Percentiles rank a stretch among this genome's conserved stretches.
Evolutionary conservation across 2,888 invertebrate genomes (phyloP).

Genomic region (Orthonevra nobilis): DNA sequence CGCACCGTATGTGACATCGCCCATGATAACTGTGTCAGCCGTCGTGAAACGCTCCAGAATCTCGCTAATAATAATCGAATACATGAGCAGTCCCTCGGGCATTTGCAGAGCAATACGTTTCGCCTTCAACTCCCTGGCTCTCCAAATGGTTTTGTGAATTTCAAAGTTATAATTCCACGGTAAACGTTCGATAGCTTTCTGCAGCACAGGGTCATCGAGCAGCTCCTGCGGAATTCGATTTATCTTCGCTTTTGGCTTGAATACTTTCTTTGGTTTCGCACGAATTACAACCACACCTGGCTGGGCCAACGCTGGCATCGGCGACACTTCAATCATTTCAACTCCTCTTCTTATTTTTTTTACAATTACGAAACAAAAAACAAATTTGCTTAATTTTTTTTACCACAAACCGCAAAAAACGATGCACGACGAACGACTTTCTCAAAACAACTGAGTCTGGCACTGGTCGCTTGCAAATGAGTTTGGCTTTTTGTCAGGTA

Average conservation of each 20-base stretch:
- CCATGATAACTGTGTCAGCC: constrained; percentile 97
- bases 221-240: constrained; percentile 92
- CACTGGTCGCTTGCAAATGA: constrained; percentile 33
- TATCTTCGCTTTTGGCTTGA: constrained; percentile 86
- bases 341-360: too few relatives aligned
- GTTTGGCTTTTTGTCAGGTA: constrained; percentile 14
- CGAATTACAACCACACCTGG: constrained; percentile 83
- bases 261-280: constrained; percentile 90
- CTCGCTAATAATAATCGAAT: constrained; percentile 95
- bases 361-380: background rate
- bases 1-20: constrained; percentile 99
- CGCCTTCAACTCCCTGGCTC: constrained; percentile 90
- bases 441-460: constrained; percentile 52
- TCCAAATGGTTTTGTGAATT: constrained; percentile 98
- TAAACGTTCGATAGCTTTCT: constrained; percentile 86
- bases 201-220: constrained; percentile 86
- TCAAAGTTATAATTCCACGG: constrained; percentile 99
- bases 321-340: constrained; percentile 50
- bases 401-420: background rate
- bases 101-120: constrained; percentile 96
- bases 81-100: constrained; percentile 97
- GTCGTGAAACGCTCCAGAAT: constrained; percentile 94
- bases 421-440: constrained; percentile 47
- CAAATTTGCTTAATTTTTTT: background rate
- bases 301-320: constrained; percentile 17